Base-by-base conservation (phyloP, 2,797 vertebrate species). In the Melanotaenia boesemani region DNA sequence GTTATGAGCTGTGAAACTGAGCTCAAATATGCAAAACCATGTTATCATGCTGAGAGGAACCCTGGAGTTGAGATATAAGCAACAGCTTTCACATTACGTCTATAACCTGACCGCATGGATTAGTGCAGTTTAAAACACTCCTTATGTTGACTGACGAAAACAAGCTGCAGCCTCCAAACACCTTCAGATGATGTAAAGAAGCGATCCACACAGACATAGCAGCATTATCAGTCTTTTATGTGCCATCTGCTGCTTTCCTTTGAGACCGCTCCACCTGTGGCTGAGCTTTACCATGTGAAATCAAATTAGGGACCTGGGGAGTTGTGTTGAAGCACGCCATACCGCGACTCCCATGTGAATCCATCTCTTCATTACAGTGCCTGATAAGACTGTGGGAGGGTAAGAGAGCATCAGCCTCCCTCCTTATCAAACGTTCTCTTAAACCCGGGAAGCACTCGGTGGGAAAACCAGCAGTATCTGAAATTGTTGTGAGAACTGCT, bases 311-410 rank as follows among this genome's bases (percentile, higher is more conserved):
- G 61, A 64, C 72, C 66, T 1, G 1, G 66, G 36, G 52, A 80
- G 24, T 60, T n/a, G 52, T 69, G 79, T 41, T 65, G 79, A 76
- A 81, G 75, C 72, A 62, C 58, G 54, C 32, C 72, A 85, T 81
- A 76, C 76, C 80, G 59, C 57, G 63, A 26, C 68, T 83, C 88
- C 84, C 88, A 54, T 80, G 89, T 76, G 91, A 86, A 73, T 59
- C 72, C 71, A 22, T 61, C 70, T 72, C 80, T 70, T 63, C 75
- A 77, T 22, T 81, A 77, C 74, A 85, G 69, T 1, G 20, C 52
- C 37, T 1, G 80, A 91, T 91, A 90, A 87, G 76, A 50, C 2
- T 22, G 66, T 24, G 10, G 67, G 70, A 77, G 71, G 37, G 26
- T 37, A 10, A 8, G 15, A 28, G 16, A 69, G 54, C 44, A 9